phyloP scores from a whole-genome alignment of 1,140 invertebrate genomes.

The Penaeus japonicus region DNA sequence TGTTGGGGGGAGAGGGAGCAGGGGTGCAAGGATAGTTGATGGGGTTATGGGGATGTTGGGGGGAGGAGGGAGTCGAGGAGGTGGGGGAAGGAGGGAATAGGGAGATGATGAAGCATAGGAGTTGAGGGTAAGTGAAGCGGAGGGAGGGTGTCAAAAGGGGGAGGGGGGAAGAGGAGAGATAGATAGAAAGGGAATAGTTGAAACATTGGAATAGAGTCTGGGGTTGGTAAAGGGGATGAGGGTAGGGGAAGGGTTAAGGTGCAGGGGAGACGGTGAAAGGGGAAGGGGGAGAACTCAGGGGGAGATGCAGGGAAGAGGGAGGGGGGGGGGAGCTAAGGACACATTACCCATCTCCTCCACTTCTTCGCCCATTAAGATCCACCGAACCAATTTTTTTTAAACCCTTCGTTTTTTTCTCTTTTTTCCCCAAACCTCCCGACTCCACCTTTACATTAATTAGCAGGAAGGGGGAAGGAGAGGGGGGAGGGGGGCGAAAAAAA shows the following conservation, averaged over 20 bases:
- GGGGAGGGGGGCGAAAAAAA: no score
- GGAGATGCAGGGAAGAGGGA: neutral
- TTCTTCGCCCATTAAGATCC: no score
- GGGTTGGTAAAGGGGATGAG: neutral
- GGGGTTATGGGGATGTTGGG: neutral
- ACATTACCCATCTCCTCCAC: no score
- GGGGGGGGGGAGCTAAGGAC: no score
- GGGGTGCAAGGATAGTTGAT: neutral
- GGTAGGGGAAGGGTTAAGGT: neutral
- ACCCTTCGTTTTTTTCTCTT: no score
- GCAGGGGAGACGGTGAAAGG: neutral
- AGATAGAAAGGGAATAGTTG: neutral
- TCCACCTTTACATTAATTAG: no score
- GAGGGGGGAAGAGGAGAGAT: neutral
- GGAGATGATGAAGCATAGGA: neutral
- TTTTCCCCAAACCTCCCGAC: no score
- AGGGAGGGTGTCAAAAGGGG: neutral
- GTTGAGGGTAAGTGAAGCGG: neutral
- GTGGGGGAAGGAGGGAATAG: neutral
- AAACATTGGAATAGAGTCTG: neutral
- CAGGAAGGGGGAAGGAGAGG: no score
- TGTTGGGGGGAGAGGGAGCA: no score
- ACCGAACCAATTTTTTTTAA: no score
- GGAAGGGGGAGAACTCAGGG: neutral
- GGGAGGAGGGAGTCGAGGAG: neutral